Percentiles rank a stretch among this genome's conserved stretches.
Evolutionary conservation across 2,888 invertebrate species (phyloP).

Genomic region (Cryptophagus acutangulus): DNA sequence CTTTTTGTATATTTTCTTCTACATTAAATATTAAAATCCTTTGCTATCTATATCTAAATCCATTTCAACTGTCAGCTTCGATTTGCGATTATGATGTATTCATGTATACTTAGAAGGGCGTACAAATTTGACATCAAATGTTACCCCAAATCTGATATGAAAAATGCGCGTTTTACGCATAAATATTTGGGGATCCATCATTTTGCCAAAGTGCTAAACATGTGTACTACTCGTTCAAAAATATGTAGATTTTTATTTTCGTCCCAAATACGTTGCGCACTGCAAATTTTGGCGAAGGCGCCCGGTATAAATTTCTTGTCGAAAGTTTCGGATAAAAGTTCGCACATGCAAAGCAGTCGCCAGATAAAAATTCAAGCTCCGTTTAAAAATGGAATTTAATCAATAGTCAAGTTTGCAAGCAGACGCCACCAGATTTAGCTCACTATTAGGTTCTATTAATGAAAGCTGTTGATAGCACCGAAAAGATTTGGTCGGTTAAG

Average conservation of each 20-base stretch:
- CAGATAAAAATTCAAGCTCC: conserved; percentile 20
- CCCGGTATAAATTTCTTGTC: no score
- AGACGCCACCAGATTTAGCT: conserved; percentile 25
- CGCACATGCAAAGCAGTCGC: conserved; percentile 23
- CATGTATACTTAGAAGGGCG: conserved; percentile 12
- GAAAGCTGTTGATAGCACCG: conserved; percentile 24
- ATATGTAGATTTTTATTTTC: not conserved
- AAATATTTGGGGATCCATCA: not conserved
- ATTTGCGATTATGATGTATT: conserved; percentile 15
- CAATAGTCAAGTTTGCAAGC: conserved; percentile 22
- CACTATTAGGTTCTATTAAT: conserved; percentile 25
- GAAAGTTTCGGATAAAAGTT: conserved; percentile 14
- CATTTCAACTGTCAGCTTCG: conserved; percentile 14
- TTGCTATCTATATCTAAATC: no score
- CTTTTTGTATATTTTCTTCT: no score
- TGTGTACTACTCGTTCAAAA: not conserved
- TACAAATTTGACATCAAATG: conserved; percentile 5
- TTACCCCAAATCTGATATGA: conserved; percentile 8
- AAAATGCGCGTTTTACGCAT: conserved; percentile 12
- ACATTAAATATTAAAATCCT: no score
- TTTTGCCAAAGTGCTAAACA: not conserved
- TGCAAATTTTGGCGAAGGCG: no score
- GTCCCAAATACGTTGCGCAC: no score
- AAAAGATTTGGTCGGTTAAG: conserved; percentile 19
- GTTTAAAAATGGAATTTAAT: conserved; percentile 27